Conservation (phyloP, 2,888 invertebrate species). For the Pseudanteris insignis region DNA sequence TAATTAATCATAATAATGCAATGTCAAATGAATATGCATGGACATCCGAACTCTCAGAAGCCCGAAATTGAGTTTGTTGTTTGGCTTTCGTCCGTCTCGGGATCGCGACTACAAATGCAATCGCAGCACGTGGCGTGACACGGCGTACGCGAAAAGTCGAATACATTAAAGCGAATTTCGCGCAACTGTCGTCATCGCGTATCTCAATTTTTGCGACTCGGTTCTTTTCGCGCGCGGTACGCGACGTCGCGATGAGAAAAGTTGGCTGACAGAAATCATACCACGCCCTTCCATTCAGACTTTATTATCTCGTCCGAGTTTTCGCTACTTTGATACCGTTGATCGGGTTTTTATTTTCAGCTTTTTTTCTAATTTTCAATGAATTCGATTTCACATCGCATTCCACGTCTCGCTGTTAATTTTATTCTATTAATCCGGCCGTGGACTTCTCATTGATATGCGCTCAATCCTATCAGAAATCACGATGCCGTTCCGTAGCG, state of each 20-base stretch:
- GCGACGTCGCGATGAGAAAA: slow-evolving; percentile 34
- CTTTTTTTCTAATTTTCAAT: too few species aligned
- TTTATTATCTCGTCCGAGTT: slow-evolving; percentile 7
- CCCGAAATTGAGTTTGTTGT: slow-evolving; percentile 25
- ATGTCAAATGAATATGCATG: too few species aligned
- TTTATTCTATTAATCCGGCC: slow-evolving; percentile 24
- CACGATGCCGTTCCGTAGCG: slow-evolving; percentile 30
- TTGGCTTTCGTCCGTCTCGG: slow-evolving; percentile 22
- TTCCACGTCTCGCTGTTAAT: slow-evolving; percentile 20
- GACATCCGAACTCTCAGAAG: slow-evolving; percentile 4
- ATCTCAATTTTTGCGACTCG: slow-evolving; percentile 15
- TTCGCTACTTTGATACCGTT: too few species aligned
- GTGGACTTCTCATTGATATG: slow-evolving; percentile 41
- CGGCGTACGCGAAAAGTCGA: slow-evolving; percentile 18
- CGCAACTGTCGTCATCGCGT: slow-evolving; percentile 26
- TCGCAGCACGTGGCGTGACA: slow-evolving; percentile 49
- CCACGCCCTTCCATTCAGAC: slow-evolving; percentile 1
- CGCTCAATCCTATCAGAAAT: slow-evolving; percentile 34
- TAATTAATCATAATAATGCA: too few species aligned
- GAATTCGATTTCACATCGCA: slow-evolving; percentile 28
- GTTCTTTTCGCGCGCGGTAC: background rate
- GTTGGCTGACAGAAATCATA: slow-evolving; percentile 25
- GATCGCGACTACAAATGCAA: slow-evolving; percentile 24
- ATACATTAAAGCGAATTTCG: slow-evolving; percentile 37
- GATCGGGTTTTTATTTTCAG: too few species aligned